Evolutionary conservation across 1,140 invertebrate species (phyloP).

Genomic region (Proales similis): DNA sequence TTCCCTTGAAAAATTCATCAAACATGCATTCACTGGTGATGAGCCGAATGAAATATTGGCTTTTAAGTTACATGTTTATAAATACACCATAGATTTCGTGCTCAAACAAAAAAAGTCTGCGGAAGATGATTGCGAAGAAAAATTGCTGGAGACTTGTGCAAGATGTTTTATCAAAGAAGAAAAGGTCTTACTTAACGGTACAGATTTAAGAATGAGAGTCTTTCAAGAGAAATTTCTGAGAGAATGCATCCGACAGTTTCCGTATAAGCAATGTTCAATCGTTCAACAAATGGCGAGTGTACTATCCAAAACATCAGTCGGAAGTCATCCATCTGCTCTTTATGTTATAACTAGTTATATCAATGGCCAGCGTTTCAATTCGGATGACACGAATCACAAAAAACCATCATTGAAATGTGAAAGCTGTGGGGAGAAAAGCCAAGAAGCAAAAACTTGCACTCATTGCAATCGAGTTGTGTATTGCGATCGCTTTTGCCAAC

Average conservation of each 20-base stretch:
- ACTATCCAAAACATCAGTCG: conserved; percentile 62
- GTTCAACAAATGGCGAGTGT: conserved; percentile 60
- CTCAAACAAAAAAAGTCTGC: neutral
- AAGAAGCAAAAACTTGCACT: conserved; percentile 30
- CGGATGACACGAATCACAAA: neutral
- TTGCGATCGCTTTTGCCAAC: conserved; percentile 85
- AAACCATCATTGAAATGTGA: neutral
- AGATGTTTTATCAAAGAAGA: conserved; percentile 12
- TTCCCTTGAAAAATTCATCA: neutral
- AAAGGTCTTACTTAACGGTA: conserved; percentile 5
- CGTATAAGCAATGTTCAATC: conserved; percentile 63
- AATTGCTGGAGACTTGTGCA: conserved; percentile 16
- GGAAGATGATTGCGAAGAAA: neutral
- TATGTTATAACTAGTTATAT: conserved; percentile 71
- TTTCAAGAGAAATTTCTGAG: conserved; percentile 36
- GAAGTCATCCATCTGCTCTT: conserved; percentile 57
- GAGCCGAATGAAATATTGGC: conserved; percentile 35
- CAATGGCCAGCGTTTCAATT: conserved; percentile 67
- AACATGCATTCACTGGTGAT: conserved; percentile 9
- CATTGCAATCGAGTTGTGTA: conserved; percentile 64
- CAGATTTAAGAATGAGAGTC: conserved; percentile 1
- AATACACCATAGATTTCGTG: conserved; percentile 29
- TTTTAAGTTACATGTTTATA: conserved; percentile 31
- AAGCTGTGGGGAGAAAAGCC: conserved; percentile 20
- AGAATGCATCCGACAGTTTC: conserved; percentile 61